phyloP scores from a whole-genome alignment of 2,888 invertebrate genomes.

The Pristionchus mayeri region DNA sequence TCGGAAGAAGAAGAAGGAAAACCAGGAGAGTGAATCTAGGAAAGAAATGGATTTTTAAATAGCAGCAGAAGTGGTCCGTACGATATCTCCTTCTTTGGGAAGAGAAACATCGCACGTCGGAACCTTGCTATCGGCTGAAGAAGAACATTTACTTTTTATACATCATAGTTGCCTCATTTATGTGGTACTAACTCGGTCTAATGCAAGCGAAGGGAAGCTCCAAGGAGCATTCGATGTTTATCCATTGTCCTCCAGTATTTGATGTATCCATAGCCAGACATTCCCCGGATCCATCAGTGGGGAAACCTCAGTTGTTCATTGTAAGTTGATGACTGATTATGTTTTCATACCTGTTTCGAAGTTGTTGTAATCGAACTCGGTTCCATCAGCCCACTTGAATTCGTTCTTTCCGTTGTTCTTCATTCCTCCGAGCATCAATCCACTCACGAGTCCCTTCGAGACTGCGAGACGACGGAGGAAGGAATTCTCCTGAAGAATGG shows the following conservation, averaged over 20 bases:
- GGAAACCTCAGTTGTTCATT: background rate
- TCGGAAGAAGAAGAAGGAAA: background rate
- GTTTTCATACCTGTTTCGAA: background rate
- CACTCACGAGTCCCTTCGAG: background rate
- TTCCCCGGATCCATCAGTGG: background rate
- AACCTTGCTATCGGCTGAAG: background rate
- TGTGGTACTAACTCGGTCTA: too few species aligned
- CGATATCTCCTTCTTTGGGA: background rate
- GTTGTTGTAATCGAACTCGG: background rate
- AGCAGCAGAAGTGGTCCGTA: background rate
- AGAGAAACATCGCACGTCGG: background rate
- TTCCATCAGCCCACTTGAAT: slow-evolving; percentile 21
- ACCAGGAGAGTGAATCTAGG: background rate
- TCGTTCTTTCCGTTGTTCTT: too few species aligned
- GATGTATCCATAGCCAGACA: background rate
- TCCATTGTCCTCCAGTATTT: background rate
- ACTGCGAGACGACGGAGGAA: background rate
- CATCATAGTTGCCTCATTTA: too few species aligned
- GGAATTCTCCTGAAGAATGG: background rate
- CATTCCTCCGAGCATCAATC: background rate
- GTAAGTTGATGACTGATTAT: background rate
- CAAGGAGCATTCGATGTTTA: background rate
- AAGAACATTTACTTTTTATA: too few species aligned
- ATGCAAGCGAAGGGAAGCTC: background rate
- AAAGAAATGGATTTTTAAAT: background rate